Base-by-base conservation (phyloP, 2,797 vertebrate species). In the Carapus acus region DNA sequence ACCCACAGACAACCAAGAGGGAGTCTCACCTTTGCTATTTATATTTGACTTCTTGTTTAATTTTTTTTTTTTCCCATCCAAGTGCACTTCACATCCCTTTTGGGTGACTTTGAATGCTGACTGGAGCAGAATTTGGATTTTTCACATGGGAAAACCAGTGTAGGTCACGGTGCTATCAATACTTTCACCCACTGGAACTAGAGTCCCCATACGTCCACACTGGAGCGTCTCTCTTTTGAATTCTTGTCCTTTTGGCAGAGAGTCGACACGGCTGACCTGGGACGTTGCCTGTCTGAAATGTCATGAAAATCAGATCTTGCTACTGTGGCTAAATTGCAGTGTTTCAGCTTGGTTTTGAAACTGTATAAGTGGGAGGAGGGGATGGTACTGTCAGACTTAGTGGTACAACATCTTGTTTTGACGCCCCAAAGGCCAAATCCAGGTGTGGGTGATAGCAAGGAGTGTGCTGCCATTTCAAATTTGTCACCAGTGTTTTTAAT, bases 11-110 rank as follows among this genome's bases (percentile, higher is more conserved):
- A 40, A 21, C 23, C 31, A 33, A 57, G 44, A 47, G 36, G 62
- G 64, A 46, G 31, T 48, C 47, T 49, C 24, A 58, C 41, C 27
- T 57, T 60, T 72, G 17, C 63, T 77, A 79, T 80, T 78, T 80
- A 78, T 78, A 58, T 27, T 50, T 43, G n/a, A n/a, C n/a, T n/a
- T n/a, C n/a, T 59, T 62, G 54, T 24, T 53, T 33, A 20, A 58
- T 46, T 67, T 76, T 75, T 75, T 70, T 20, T 68, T 58, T 48
- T 54, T 71, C 13, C 21, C 20, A 43, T 50, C 43, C 54, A 52
- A 55, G 69, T 67, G 33, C 19, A 20, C 45, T 23, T 45, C 45
- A 38, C 55, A 6, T 7, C 42, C 29, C 24, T 21, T 29, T 24
- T 12, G 36, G 16, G 49, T 29, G 45, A 54, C 37, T 65, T 57